Evolutionary conservation across 1,140 invertebrate species (phyloP).

Genomic region (Gyrodactylus bullatarudis): DNA sequence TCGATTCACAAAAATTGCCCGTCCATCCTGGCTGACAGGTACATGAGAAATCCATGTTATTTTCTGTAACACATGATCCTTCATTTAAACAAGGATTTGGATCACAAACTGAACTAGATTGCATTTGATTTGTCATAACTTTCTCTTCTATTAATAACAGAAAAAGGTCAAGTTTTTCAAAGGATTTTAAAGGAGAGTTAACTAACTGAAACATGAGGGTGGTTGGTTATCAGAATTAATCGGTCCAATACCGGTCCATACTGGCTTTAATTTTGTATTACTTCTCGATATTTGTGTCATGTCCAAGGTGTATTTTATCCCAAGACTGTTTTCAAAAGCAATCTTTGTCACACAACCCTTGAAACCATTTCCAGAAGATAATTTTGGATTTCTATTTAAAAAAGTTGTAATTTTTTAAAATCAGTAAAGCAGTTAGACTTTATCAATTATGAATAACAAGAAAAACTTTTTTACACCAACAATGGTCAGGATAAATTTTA

Average conservation of each 20-base stretch:
- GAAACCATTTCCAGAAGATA: neutral
- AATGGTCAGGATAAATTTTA: too few relatives aligned
- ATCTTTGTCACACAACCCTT: neutral
- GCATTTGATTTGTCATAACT: neutral
- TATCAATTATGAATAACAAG: too few relatives aligned
- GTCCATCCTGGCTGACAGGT: neutral
- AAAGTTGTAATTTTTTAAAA: too few relatives aligned
- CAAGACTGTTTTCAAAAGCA: neutral
- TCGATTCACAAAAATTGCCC: neutral
- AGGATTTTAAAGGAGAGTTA: neutral
- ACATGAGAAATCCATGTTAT: neutral
- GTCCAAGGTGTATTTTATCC: neutral
- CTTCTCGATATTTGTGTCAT: neutral
- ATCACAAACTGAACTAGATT: neutral
- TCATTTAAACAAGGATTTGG: neutral
- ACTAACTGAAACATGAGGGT: neutral
- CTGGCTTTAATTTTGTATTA: neutral
- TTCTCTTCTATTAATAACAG: neutral
- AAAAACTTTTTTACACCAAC: too few relatives aligned
- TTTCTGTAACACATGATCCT: neutral
- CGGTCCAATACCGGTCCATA: neutral
- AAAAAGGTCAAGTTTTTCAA: neutral
- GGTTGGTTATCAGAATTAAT: neutral
- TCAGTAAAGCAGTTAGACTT: too few relatives aligned
- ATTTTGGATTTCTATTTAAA: neutral